Base-by-base conservation (phyloP, 1,140 invertebrate genomes). In the Trichomalopsis sarcophagae region DNA sequence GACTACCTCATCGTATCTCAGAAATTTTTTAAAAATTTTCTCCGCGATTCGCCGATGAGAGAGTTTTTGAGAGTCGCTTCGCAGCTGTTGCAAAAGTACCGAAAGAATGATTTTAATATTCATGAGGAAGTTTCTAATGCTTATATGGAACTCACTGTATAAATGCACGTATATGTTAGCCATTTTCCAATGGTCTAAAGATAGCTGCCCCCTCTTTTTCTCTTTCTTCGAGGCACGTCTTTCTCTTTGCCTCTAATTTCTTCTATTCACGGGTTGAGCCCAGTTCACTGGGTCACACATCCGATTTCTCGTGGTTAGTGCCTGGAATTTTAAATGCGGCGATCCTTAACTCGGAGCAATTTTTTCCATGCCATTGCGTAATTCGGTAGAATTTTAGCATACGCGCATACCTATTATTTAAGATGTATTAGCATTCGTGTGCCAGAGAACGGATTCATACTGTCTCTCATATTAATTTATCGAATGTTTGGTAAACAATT, bases 281-380 rank as follows among this genome's bases (percentile, higher is more conserved):
- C 76, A 77, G 75, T 77, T 77, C 75, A 77, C 75, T 77, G 75
- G 75, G 75, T 77, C 75, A 77, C 75, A 50, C 75, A 44, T 77
- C 75, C 40, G n/a, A 50, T 77, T 77, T 77, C 75, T 2, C 47
- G 44, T 30, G n/a, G 44, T 27, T 77, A 77, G 36, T n/a, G 36
- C 7, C 33, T 75, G 73, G 73, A 75, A 75, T 75, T n/a, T 75
- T 75, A 75, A 75, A n/a, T 9, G 17, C 21, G 30, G 30, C 68
- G 30, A 71, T 71, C 14, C 27, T 33, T 11, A 30, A 71, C 10
- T 27, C 27, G 10, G 0, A n/a, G 23, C 27, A 11, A 30, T 71
- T 71, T 71, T 71, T 33, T 30, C 9, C 17, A 30, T 30, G 14
- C 13, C 13, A 30, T 71, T 71, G 14, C 68, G 68, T 71, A 71